Percentiles rank a stretch among this genome's conserved stretches.
Conservation (phyloP, 2,113 vertebrate species). For the Cephalopholis sonnerati region DNA sequence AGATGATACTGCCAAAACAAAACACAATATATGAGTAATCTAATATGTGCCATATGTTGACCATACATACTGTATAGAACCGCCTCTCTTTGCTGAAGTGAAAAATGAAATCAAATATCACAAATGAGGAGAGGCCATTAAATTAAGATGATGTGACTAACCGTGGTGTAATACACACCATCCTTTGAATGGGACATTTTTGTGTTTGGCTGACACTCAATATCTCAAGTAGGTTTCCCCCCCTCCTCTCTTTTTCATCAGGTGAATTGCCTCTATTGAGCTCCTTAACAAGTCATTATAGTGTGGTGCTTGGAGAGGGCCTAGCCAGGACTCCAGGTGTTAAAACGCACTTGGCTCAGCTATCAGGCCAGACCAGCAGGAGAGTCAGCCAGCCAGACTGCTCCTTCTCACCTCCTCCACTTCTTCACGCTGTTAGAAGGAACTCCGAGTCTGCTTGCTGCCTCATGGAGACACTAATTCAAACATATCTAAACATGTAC, state of each 20-base stretch:
- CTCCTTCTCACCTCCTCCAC: constrained; percentile 31
- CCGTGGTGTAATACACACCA: constrained; percentile 61
- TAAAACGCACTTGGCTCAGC: constrained; percentile 64
- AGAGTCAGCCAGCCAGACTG: constrained; percentile 43
- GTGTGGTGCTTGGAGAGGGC: constrained; percentile 54
- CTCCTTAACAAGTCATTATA: constrained; percentile 72
- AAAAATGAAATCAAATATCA: constrained; percentile 83
- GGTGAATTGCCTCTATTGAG: constrained; percentile 73
- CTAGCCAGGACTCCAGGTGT: constrained; percentile 73
- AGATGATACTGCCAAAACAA: constrained; percentile 76
- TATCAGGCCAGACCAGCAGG: constrained; percentile 37
- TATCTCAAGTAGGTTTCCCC: constrained; percentile 51
- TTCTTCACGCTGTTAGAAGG: constrained; percentile 12
- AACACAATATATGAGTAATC: constrained; percentile 81
- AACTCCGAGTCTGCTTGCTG: constrained; percentile 10
- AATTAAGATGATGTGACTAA: constrained; percentile 66
- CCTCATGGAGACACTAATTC: not conserved
- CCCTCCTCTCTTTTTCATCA: constrained; percentile 62
- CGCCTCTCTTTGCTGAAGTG: constrained; percentile 49
- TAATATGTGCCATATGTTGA: constrained; percentile 82
- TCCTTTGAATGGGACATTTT: constrained; percentile 65
- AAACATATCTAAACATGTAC: not conserved
- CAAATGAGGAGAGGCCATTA: constrained; percentile 70
- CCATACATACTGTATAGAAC: constrained; percentile 66
- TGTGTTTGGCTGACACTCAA: constrained; percentile 72